Conservation (phyloP, 2,797 vertebrate genomes). For the Halcyon smyrnensis region DNA sequence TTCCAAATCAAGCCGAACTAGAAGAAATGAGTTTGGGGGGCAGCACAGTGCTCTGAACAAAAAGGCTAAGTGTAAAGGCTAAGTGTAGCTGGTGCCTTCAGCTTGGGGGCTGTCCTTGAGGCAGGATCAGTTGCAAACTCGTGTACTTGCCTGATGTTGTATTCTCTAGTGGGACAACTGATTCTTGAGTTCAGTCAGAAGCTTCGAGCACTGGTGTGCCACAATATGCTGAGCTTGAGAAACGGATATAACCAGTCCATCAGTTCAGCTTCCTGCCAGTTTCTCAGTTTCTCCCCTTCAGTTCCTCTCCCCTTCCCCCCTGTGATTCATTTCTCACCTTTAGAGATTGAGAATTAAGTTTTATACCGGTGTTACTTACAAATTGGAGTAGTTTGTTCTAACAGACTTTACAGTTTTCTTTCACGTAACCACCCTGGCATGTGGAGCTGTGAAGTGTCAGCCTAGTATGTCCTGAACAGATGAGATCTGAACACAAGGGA, state of each 20-base stretch:
- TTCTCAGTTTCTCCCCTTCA: neutral
- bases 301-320: neutral
- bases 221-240: neutral
- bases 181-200: neutral
- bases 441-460: neutral
- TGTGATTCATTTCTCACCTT: neutral
- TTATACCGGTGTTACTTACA: neutral
- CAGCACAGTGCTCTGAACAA: neutral
- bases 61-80: neutral
- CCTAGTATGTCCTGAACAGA: neutral
- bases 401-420: neutral
- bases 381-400: neutral
- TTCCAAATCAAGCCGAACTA: conserved; percentile 21
- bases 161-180: neutral
- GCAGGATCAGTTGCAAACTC: neutral
- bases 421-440: neutral
- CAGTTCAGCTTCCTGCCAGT: neutral
- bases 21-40: neutral
- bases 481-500: neutral
- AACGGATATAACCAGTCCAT: neutral
- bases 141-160: neutral
- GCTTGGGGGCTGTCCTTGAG: neutral
- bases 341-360: neutral
- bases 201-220: neutral
- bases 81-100: neutral